These are phyloP conservation scores for Zosterops lateralis DNA, from an alignment of 2,113 vertebrate species.

Conservation along the genomic window DNA sequence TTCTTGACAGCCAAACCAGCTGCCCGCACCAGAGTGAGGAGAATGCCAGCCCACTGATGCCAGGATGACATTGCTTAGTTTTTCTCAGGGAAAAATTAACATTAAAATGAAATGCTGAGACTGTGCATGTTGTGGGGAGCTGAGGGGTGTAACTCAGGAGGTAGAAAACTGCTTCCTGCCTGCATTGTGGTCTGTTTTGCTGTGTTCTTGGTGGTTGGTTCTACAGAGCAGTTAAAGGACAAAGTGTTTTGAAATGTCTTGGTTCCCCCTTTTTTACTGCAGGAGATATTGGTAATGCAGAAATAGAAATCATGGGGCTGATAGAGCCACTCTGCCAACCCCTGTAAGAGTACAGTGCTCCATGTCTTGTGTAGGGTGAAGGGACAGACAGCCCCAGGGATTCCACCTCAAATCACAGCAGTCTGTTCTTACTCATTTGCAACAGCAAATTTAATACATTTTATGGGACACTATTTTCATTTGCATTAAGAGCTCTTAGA, in stretches of 20 bases:
- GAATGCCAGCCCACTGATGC: neutral
- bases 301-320: neutral
- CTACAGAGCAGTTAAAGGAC: neutral
- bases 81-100: neutral
- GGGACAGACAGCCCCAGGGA: neutral
- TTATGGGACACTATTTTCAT: neutral
- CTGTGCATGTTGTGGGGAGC: accelerated
- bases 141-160: too few relatives aligned
- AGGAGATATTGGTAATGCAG: neutral
- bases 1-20: neutral
- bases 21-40: neutral
- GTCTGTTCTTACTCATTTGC: neutral
- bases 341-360: accelerated
- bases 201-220: neutral
- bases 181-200: accelerated
- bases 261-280: neutral
- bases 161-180: neutral
- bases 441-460: neutral
- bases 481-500: neutral
- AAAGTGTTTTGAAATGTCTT: neutral
- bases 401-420: neutral
- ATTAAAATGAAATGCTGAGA: accelerated
- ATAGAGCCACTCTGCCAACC: neutral
- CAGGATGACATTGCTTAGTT: neutral
- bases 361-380: neutral